Base-by-base conservation (phyloP, 2,797 vertebrate species). In the Sardinella longiceps region DNA sequence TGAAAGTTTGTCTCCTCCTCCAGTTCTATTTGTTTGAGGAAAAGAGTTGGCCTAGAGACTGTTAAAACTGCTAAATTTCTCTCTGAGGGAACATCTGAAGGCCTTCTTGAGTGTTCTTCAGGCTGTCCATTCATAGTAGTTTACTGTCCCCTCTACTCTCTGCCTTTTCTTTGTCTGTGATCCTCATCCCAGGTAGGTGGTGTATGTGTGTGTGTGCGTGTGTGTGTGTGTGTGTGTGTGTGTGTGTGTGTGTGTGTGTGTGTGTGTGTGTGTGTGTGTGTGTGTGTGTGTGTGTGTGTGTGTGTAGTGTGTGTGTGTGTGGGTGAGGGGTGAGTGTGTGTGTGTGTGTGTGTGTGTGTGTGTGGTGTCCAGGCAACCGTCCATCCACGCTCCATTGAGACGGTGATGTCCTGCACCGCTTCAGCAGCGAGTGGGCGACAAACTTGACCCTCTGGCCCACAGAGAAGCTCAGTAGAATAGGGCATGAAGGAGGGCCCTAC, bases 291-390 rank as follows among this genome's bases (percentile, higher is more conserved):
- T 53, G 51, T n/a, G 53, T 2, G 37, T 25, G 80, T n/a, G 25
- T 70, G 7, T 48, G 11, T 48, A 48, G 60, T 60, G 58, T 60
- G n/a, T n/a, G n/a, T n/a, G n/a, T n/a, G n/a, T 25, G 60, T 28
- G 18, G 6, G 50, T 1, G 18, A 2, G 18, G 60, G 25, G 60
- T 66, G 60, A 28, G n/a, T 63, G 58, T 25, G 58, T 28, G 58
- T 63, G 58, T 63, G 56, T 58, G 58, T 60, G 58, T 60, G 58
- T 60, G 58, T 60, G 25, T 66, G 60, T 66, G 25, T 66, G 14
- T 66, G 63, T 12, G 0, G 28, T 74, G 66, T 82, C 63, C 84
- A 60, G 51, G 84, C 60, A 87, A 80, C 51, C 10, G 2, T 83
- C 39, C 66, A 45, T 39, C 60, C 30, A 6, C 18, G 25, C 51